Conservation (phyloP, 2,888 invertebrate genomes). For the Arge pagana region DNA sequence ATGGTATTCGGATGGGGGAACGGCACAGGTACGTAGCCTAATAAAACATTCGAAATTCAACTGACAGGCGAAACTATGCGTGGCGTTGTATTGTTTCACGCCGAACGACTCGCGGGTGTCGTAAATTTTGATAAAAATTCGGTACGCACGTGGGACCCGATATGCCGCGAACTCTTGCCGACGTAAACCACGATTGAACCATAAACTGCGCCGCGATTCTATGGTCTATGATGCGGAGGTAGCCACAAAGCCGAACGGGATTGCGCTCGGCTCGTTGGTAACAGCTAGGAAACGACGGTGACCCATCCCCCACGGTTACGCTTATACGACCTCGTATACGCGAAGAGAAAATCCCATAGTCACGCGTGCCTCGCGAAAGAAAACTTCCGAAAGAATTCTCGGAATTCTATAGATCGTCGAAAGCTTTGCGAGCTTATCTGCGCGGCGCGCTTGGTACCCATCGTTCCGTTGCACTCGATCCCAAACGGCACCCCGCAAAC, state of each 20-base stretch:
- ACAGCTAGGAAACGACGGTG: too few species aligned
- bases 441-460: too few species aligned
- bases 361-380: too few species aligned
- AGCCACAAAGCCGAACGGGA: slow-evolving; percentile 1
- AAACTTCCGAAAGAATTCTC: too few species aligned
- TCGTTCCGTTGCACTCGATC: too few species aligned
- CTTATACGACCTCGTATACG: background rate
- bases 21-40: background rate
- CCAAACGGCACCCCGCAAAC: too few species aligned
- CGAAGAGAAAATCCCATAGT: too few species aligned
- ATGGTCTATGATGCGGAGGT: background rate
- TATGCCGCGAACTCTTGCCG: slow-evolving; percentile 4
- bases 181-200: slow-evolving; percentile 18
- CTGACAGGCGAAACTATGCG: slow-evolving; percentile 1
- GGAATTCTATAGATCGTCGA: too few species aligned
- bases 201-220: slow-evolving; percentile 13
- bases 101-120: slow-evolving; percentile 10
- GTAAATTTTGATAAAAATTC: slow-evolving; percentile 20
- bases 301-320: slow-evolving; percentile 3
- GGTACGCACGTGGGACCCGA: slow-evolving; percentile 4
- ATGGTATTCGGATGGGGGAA: background rate
- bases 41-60: background rate
- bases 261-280: slow-evolving; percentile 12
- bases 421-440: too few species aligned
- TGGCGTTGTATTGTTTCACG: slow-evolving; percentile 13